Evolutionary conservation across 2,113 vertebrate genomes (phyloP).

Genomic region (Romanogobio albipinnatus): DNA sequence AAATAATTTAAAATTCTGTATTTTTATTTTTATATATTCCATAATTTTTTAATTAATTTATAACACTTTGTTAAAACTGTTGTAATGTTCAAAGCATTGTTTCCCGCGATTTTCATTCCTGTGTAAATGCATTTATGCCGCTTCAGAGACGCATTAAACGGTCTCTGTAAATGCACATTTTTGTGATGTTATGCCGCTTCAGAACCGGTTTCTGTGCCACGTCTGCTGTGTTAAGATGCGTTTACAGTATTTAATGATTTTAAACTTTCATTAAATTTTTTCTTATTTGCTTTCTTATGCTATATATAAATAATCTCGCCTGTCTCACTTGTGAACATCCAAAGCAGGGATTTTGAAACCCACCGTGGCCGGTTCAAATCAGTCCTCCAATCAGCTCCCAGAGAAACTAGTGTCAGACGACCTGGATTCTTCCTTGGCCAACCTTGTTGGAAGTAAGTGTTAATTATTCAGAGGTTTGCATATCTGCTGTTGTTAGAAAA

Average conservation of each 20-base stretch:
- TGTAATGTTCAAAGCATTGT: too few species aligned
- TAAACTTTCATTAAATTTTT: neutral
- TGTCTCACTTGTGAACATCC: slow-evolving; percentile 77
- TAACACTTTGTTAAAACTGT: too few species aligned
- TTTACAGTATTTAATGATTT: neutral
- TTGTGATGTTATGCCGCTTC: too few species aligned
- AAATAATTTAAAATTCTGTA: too few species aligned
- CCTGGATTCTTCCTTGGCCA: slow-evolving; percentile 96
- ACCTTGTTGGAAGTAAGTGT: slow-evolving; percentile 97
- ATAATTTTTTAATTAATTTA: too few species aligned
- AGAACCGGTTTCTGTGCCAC: too few species aligned
- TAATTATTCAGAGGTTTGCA: slow-evolving; percentile 25
- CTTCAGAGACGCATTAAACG: too few species aligned
- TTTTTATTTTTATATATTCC: too few species aligned
- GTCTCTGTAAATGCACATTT: too few species aligned
- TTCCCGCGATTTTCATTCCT: too few species aligned
- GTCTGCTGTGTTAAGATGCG: too few species aligned
- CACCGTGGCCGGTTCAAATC: slow-evolving; percentile 88
- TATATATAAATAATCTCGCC: neutral
- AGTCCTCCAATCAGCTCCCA: slow-evolving; percentile 82
- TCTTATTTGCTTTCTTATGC: neutral
- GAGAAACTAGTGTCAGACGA: slow-evolving; percentile 96
- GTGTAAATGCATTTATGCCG: too few species aligned
- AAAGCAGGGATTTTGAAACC: slow-evolving; percentile 94
- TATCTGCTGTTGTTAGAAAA: neutral